phyloP scores from a whole-genome alignment of 1,140 invertebrate genomes.

The Brachionus rubens region DNA sequence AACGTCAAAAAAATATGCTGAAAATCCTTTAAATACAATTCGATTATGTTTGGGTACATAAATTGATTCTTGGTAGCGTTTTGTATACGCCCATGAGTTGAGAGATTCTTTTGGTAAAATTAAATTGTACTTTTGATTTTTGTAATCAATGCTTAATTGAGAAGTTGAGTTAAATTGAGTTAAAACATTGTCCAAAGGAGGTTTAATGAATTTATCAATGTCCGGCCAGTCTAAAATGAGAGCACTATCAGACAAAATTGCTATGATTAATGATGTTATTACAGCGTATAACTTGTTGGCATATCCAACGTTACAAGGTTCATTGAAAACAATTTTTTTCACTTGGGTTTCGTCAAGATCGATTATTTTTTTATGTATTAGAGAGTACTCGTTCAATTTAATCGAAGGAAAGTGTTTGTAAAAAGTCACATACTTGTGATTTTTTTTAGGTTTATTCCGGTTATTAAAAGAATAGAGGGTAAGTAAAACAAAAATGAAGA shows the following conservation, averaged over 20 bases:
- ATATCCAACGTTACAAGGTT: background rate
- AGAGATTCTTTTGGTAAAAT: background rate
- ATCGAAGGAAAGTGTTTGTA: too few relatives aligned
- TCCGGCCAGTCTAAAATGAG: background rate
- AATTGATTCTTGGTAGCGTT: background rate
- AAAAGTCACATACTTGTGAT: too few relatives aligned
- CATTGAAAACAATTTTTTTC: background rate
- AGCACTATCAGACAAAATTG: background rate
- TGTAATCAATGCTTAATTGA: background rate
- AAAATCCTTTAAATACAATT: background rate
- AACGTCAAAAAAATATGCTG: background rate
- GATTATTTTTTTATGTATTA: too few relatives aligned
- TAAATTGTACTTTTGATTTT: background rate
- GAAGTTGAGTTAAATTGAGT: background rate
- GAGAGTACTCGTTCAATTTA: too few relatives aligned
- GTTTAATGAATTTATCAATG: background rate
- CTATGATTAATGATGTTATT: background rate
- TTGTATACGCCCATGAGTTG: background rate
- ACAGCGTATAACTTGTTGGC: background rate
- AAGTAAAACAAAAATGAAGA: too few relatives aligned
- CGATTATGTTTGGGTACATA: background rate
- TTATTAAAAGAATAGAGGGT: too few relatives aligned
- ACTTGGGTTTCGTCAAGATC: too few relatives aligned
- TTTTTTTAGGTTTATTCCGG: too few relatives aligned
- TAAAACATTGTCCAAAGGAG: background rate